A percentile compares a stretch with the other conserved stretches of the same genome.
phyloP scores from a whole-genome alignment of 2,797 vertebrate species.

The Coccyzus lansbergi region DNA sequence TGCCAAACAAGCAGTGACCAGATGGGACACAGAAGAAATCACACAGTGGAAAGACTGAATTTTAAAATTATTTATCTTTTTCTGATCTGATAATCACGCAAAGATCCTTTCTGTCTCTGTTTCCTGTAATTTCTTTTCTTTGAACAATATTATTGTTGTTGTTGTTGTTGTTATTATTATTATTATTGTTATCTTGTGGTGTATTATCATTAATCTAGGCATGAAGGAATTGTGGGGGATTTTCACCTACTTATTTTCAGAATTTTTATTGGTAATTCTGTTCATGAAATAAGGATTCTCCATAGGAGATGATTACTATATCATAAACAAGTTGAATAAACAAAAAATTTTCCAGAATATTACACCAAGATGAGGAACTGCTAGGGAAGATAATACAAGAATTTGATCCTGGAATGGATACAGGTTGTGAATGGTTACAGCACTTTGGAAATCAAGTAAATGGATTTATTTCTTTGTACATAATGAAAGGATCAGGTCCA shows the following conservation, averaged over 20 bases:
- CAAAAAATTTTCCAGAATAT: not conserved
- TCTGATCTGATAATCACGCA: not conserved
- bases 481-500: not conserved
- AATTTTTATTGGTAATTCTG: not conserved
- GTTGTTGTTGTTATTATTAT: no score
- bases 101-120: rapidly evolving
- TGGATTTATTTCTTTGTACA: not conserved
- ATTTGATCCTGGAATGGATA: not conserved
- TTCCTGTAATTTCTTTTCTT: not conserved
- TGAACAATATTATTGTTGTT: rapidly evolving
- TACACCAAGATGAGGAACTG: not conserved
- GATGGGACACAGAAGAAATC: not conserved
- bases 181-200: not conserved
- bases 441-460: not conserved
- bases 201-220: not conserved
- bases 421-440: not conserved
- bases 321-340: not conserved
- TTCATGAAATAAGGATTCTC: not conserved
- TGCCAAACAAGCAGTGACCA: not conserved
- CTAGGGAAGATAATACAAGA: not conserved
- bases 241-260: not conserved
- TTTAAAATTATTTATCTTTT: not conserved
- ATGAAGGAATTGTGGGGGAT: no score
- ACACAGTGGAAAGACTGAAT: not conserved
- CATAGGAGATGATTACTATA: not conserved